Conservation (phyloP, 2,888 invertebrate species). For the Ichneumoninae sp. region DNA sequence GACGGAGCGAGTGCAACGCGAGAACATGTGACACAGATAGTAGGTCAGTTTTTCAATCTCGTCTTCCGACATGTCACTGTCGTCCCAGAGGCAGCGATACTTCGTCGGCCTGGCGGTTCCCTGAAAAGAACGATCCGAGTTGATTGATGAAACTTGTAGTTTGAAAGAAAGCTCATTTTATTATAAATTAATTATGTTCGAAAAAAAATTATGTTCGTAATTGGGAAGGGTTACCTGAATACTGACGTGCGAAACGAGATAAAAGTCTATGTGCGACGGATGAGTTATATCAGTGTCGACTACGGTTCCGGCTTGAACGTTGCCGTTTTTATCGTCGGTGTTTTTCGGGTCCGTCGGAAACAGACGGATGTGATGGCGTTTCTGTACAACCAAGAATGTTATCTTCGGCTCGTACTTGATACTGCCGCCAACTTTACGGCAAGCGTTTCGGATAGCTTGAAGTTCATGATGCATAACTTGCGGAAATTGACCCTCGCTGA, state of each 20-base stretch:
- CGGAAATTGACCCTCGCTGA: slow-evolving; percentile 93
- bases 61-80: slow-evolving; percentile 89
- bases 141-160: slow-evolving; percentile 46
- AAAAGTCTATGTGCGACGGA: slow-evolving; percentile 95
- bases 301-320: slow-evolving; percentile 94
- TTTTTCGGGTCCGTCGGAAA: slow-evolving; percentile 84
- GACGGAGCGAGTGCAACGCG: slow-evolving; percentile 92
- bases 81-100: slow-evolving; percentile 94
- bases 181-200: too few species aligned
- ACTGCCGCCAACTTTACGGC: slow-evolving; percentile 85
- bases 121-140: slow-evolving; percentile 84
- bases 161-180: slow-evolving; percentile 83
- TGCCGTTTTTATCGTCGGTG: slow-evolving; percentile 87
- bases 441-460: slow-evolving; percentile 90
- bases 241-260: slow-evolving; percentile 89
- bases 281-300: slow-evolving; percentile 95
- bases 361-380: slow-evolving; percentile 96
- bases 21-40: slow-evolving; percentile 94
- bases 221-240: slow-evolving; percentile 80
- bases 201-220: slow-evolving; percentile 74
- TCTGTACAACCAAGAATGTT: slow-evolving; percentile 97
- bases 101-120: slow-evolving; percentile 95
- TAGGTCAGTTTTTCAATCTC: slow-evolving; percentile 92
- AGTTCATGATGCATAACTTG: slow-evolving; percentile 89
- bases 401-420: slow-evolving; percentile 90